Evolutionary conservation across 92 coral and sea anemone genomes (phyloP), one percentile per base, ranked within the genome.

Genomic region (Porites evermanni): DNA sequence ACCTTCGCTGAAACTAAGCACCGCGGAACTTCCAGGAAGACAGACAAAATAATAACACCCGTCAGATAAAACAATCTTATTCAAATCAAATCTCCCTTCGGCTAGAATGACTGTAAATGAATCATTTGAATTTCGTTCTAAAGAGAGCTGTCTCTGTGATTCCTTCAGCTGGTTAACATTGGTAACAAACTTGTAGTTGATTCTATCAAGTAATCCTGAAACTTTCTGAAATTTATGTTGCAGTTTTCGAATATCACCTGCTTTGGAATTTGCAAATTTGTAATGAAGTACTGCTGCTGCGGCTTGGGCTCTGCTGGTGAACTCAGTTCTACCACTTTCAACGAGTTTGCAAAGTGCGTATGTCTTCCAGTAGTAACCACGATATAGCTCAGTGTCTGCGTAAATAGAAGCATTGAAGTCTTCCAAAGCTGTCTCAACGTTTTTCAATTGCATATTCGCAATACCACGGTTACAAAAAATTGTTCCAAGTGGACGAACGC

Each of bases 41-140:
- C 77, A 72, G 8, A 72, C 59, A 72, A 72, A 72, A 38, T 72
- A 16, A 18, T 47, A 72, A 12, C 19, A 29, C 1, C 77, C 77
- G 51, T 59, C 29, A 0, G 18, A 72, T 17, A 72, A 0, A 26
- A 16, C 6, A 8, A 72, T 1, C 61, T 16, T 4, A 11, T 72
- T 47, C 17, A 72, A 72, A 12, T n/a, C 6, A n/a, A 4, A 72
- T 12, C 3, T 5, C 4, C 77, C 77, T 0, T 17, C 58, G 0
- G 21, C 23, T 16, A 72, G 38, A 72, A 72, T 72, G 11, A 72
- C 51, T 1, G 77, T 72, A 51, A 47, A 29, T 7, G 77, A 0
- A 1, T 14, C 21, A 51, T 9, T 50, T n/a, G 21, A 7, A 69
- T 23, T 9, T 26, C 16, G 59, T 1, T 9, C 19, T 44, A 0